phyloP scores from a whole-genome alignment of 2,888 invertebrate species.

The Scaptomyza flava region DNA sequence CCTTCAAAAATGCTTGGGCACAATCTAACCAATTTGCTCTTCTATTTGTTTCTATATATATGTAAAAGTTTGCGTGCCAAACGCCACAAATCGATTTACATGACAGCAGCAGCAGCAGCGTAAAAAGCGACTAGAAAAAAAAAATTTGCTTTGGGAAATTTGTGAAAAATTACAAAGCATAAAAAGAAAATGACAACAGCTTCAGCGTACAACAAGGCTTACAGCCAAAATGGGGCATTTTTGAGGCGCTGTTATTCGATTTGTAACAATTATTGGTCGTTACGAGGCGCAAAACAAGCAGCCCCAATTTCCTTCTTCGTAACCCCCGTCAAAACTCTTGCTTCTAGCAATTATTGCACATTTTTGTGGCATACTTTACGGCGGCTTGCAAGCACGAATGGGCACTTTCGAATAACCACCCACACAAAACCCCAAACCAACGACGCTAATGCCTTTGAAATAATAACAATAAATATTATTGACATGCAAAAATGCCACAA shows the following conservation, averaged over 20 bases:
- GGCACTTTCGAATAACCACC: neutral
- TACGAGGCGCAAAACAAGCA: conserved; percentile 53
- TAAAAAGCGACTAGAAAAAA: conserved; percentile 7
- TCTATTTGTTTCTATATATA: conserved; percentile 31
- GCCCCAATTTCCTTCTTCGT: conserved; percentile 49
- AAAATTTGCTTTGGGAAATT: conserved; percentile 42
- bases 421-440: neutral
- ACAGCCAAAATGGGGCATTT: conserved; percentile 35
- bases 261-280: conserved; percentile 70
- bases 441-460: conserved; percentile 59
- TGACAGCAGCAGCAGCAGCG: conserved; percentile 9
- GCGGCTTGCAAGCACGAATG: conserved; percentile 46
- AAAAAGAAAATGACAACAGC: conserved; percentile 49
- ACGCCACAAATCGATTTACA: conserved; percentile 71
- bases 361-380: conserved; percentile 60
- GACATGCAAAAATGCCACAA: conserved; percentile 69
- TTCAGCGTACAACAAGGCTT: conserved; percentile 11
- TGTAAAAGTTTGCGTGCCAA: conserved; percentile 56
- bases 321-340: neutral
- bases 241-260: conserved; percentile 61
- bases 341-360: conserved; percentile 58
- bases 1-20: conserved; percentile 41
- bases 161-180: conserved; percentile 63
- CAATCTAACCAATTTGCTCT: conserved; percentile 52
- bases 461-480: conserved; percentile 74